These are phyloP conservation scores for Mnemiopsis leidyi DNA, from an alignment of 37 sponge, comb jelly and placozoan genomes.

Conservation along the genomic window DNA sequence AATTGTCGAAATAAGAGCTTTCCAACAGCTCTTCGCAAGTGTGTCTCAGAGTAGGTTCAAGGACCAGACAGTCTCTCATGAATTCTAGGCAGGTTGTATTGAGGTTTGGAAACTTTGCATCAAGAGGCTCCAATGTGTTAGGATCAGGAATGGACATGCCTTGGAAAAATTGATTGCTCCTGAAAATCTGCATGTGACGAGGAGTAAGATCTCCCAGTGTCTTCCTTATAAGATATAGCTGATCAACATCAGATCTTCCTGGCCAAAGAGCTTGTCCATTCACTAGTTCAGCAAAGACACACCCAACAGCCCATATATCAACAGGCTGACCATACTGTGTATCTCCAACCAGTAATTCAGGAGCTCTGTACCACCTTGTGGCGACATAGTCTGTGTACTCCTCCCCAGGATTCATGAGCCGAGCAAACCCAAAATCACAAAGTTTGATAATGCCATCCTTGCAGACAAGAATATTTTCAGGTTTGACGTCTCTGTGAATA, in stretches of 20 bases:
- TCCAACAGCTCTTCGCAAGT: conserved; percentile 93
- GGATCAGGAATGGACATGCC: conserved; percentile 81
- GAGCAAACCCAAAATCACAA: conserved; percentile 98
- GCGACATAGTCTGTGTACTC: conserved; percentile 99
- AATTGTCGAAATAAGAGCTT: conserved; percentile 86
- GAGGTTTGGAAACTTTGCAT: conserved; percentile 70
- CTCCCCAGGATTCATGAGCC: conserved; percentile 86
- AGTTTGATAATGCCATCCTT: conserved; percentile 89
- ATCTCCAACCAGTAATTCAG: conserved; percentile 95
- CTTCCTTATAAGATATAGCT: conserved; percentile 84
- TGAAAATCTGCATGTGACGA: conserved; percentile 86
- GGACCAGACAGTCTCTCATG: conserved; percentile 76
- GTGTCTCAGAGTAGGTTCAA: conserved; percentile 84
- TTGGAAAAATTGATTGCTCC: conserved; percentile 79
- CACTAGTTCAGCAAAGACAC: conserved; percentile 94
- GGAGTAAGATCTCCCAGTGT: conserved; percentile 90
- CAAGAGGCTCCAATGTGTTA: conserved; percentile 78
- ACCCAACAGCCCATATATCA: conserved; percentile 96
- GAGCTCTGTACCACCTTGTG: conserved; percentile 95
- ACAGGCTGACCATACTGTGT: conserved; percentile 97
- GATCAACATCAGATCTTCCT: conserved; percentile 94
- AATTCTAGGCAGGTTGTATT: conserved; percentile 74
- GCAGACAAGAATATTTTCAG: conserved; percentile 90
- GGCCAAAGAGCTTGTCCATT: conserved; percentile 92
- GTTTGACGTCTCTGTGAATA: conserved; percentile 97